phyloP scores from a whole-genome alignment of 2,888 invertebrate genomes.

The Lochmaea capreae region DNA sequence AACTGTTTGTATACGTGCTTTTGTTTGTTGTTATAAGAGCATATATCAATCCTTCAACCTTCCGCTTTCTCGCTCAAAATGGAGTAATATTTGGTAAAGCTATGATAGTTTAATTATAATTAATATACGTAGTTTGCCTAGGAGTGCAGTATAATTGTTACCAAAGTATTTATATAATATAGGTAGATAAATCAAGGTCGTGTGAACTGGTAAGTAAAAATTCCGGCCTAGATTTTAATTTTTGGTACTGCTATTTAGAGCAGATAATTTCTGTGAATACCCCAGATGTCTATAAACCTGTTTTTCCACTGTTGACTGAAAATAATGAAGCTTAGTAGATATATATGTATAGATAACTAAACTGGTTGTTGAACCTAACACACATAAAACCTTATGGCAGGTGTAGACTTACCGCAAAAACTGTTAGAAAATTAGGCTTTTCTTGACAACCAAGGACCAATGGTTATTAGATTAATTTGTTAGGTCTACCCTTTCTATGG shows the following conservation, averaged over 20 bases:
- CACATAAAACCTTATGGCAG: constrained; percentile 5
- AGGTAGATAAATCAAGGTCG: not conserved
- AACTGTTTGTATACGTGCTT: too few relatives aligned
- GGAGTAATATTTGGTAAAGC: too few relatives aligned
- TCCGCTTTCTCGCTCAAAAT: too few relatives aligned
- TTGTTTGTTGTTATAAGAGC: too few relatives aligned
- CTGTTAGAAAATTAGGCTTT: constrained; percentile 2
- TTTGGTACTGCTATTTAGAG: not conserved
- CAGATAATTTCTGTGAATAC: not conserved
- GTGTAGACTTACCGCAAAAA: not conserved
- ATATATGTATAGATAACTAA: constrained; percentile 5
- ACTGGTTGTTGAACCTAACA: constrained; percentile 2
- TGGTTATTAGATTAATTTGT: not conserved
- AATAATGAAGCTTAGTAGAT: constrained; percentile 18
- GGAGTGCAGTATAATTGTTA: not conserved
- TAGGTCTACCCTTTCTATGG: constrained; percentile 4
- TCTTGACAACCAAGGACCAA: constrained; percentile 17
- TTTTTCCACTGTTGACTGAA: constrained; percentile 12
- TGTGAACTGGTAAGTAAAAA: not conserved
- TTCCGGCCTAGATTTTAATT: not conserved
- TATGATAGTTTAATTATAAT: too few relatives aligned
- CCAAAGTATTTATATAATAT: not conserved
- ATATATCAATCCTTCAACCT: too few relatives aligned
- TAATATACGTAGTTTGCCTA: not conserved
- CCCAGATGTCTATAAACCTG: constrained; percentile 1